Percentiles rank a stretch among this genome's conserved stretches.
Conservation (phyloP, 2,113 vertebrate genomes). For the Lepidothrix coronata region DNA sequence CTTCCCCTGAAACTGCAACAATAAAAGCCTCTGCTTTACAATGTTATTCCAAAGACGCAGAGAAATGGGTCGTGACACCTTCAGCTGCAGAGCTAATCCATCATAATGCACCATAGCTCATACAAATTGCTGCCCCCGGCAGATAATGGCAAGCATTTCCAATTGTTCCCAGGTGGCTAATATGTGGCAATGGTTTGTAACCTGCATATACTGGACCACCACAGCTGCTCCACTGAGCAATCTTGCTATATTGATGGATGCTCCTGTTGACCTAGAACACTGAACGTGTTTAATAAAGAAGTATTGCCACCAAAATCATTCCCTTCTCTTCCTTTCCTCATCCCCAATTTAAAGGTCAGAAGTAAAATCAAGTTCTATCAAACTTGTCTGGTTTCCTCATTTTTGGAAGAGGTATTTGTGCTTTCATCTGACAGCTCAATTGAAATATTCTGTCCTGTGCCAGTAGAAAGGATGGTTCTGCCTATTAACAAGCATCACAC, state of each 20-base stretch:
- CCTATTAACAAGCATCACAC: neutral
- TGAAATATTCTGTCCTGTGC: neutral
- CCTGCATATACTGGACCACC: neutral
- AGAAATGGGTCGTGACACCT: constrained; percentile 5
- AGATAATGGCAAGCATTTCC: neutral
- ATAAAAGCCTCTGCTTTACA: neutral
- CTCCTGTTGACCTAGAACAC: neutral
- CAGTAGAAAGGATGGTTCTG: neutral
- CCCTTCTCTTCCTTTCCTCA: neutral
- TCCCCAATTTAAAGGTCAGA: constrained; percentile 7
- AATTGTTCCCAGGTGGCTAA: constrained; percentile 47
- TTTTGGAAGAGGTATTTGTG: neutral
- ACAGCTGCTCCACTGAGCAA: constrained; percentile 54
- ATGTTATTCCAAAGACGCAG: neutral
- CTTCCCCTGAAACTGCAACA: neutral
- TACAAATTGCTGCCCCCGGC: constrained; percentile 17
- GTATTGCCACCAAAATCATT: constrained; percentile 13
- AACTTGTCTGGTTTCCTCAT: neutral
- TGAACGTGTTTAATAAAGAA: constrained; percentile 14
- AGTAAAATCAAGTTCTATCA: constrained; percentile 26
- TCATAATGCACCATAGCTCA: neutral
- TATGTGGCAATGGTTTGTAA: neutral
- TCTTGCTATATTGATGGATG: constrained; percentile 30
- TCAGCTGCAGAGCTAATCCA: constrained; percentile 35
- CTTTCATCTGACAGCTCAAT: neutral